A percentile compares a stretch with the other conserved stretches of the same genome.
Conservation (phyloP, 1,140 invertebrate genomes). For the Apocrypta bakeri region DNA sequence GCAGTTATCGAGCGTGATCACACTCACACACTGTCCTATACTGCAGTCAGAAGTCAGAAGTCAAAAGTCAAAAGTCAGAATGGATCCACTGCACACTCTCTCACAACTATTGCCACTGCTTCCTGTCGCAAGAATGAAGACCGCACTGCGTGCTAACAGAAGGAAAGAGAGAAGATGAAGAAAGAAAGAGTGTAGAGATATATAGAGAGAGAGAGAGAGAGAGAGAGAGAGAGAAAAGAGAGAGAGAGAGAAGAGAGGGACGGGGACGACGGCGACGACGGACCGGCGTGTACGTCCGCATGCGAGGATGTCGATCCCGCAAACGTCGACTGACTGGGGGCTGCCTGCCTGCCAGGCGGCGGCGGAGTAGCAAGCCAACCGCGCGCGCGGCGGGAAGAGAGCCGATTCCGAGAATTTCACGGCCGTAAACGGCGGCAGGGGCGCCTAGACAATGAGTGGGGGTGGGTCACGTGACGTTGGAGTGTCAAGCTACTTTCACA, state of each 20-base stretch:
- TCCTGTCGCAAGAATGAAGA: not conserved
- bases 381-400: conserved; percentile 55
- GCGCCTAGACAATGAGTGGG: conserved; percentile 47
- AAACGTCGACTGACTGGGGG: conserved; percentile 41
- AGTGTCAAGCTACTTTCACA: conserved; percentile 3
- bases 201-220: not conserved
- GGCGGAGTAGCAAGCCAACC: conserved; percentile 47
- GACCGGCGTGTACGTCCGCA: conserved; percentile 27
- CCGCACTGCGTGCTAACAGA: conserved; percentile 6
- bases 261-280: conserved; percentile 11
- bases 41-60: too few relatives aligned
- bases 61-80: too few relatives aligned
- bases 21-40: not conserved
- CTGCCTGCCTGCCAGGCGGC: conserved; percentile 40
- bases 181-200: not conserved
- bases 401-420: conserved; percentile 64
- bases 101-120: not conserved
- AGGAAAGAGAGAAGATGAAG: not conserved
- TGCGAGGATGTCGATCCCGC: conserved; percentile 39
- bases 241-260: not conserved
- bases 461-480: conserved; percentile 58
- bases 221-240: not conserved
- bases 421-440: conserved; percentile 63
- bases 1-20: not conserved
- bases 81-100: not conserved